Conservation (phyloP, 2,888 invertebrate genomes). For the Microctonus aethiopoides region DNA sequence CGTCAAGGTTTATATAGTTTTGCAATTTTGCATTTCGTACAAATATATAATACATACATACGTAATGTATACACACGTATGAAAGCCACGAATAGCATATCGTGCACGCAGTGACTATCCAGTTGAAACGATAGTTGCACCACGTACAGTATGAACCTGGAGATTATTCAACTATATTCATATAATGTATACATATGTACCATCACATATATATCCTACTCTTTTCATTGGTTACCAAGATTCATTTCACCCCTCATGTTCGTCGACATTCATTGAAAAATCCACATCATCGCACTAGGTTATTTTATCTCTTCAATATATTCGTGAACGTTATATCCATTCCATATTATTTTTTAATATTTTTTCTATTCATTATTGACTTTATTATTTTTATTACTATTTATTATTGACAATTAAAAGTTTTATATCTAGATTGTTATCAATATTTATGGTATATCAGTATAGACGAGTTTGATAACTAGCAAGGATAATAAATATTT, state of each 20-base stretch:
- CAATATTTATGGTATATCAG: too few species aligned
- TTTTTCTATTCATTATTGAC: too few species aligned
- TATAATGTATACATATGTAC: background rate
- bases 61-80: background rate
- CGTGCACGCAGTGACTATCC: constrained; percentile 1
- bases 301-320: background rate
- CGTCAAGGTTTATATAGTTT: background rate
- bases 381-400: too few species aligned
- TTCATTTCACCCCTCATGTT: background rate
- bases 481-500: too few species aligned
- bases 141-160: background rate
- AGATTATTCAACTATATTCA: constrained; percentile 1
- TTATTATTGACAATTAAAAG: too few species aligned
- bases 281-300: constrained; percentile 1
- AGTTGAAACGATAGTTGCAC: background rate
- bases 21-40: too few species aligned
- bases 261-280: constrained; percentile 10
- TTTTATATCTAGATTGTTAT: too few species aligned
- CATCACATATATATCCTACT: background rate
- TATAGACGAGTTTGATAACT: too few species aligned
- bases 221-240: background rate
- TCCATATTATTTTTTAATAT: too few species aligned
- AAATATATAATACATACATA: too few species aligned
- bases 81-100: constrained; percentile 1
- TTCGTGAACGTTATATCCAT: background rate